A percentile compares a stretch with the other conserved stretches of the same genome.
Conservation (phyloP, 2,797 vertebrate species). For the Parambassis ranga region DNA sequence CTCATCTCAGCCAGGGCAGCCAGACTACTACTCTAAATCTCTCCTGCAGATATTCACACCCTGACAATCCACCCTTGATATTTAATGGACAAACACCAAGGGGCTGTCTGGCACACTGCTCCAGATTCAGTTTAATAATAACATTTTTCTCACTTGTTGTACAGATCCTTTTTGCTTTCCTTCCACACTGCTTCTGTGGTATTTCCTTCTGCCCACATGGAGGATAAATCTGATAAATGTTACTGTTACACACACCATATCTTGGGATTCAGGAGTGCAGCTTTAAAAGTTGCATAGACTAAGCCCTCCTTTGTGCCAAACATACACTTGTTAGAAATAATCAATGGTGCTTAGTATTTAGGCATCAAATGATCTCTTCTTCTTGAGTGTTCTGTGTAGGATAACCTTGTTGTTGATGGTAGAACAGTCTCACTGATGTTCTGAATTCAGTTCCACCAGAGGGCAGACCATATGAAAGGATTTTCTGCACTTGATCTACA, state of each 20-base stretch:
- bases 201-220: background rate
- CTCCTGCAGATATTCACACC: conserved; percentile 1
- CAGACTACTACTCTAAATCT: conserved; percentile 12
- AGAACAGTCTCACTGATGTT: too few relatives aligned
- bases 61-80: background rate
- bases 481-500: too few relatives aligned
- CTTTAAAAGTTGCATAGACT: too few relatives aligned
- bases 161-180: background rate
- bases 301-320: too few relatives aligned
- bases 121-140: background rate
- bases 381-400: too few relatives aligned
- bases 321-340: too few relatives aligned
- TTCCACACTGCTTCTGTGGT: background rate
- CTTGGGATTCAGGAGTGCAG: too few relatives aligned
- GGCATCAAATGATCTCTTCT: too few relatives aligned
- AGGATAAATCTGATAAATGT: conserved; percentile 6
- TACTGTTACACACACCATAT: background rate
- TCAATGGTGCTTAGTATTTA: too few relatives aligned
- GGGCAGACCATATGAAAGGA: too few relatives aligned
- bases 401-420: too few relatives aligned
- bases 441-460: too few relatives aligned
- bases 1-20: conserved; percentile 11
- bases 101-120: background rate
- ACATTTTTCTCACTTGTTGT: background rate
- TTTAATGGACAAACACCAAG: conserved; percentile 13